A percentile compares a stretch with the other conserved stretches of the same genome.
These are phyloP conservation scores for Hippocampus kuda DNA, from an alignment of 2,797 vertebrate species.

Conservation along the genomic window DNA sequence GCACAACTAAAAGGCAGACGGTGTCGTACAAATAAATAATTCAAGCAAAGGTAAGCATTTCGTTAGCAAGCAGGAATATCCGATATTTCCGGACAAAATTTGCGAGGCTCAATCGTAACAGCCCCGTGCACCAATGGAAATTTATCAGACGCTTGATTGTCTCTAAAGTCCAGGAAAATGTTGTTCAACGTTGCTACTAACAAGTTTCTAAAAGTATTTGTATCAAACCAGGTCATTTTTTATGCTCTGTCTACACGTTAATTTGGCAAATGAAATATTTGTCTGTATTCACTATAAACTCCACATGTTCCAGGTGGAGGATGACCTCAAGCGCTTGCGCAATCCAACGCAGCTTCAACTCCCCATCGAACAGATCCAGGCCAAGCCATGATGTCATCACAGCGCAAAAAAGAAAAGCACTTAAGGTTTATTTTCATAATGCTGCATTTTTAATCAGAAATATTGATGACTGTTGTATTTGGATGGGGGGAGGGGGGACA, in stretches of 20 bases:
- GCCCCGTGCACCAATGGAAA: not conserved
- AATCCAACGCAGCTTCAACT: slow-evolving; percentile 68
- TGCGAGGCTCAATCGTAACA: not conserved
- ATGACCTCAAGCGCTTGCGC: slow-evolving; percentile 71
- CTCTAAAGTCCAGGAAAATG: not conserved
- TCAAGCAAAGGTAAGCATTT: too few relatives aligned
- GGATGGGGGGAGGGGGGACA: not conserved
- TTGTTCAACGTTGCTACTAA: too few relatives aligned
- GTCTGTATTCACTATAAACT: not conserved
- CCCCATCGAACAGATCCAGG: slow-evolving; percentile 68
- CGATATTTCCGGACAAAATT: not conserved
- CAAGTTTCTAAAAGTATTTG: too few relatives aligned
- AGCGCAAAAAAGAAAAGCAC: slow-evolving; percentile 16
- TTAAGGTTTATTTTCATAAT: slow-evolving; percentile 18
- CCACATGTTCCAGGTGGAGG: slow-evolving; percentile 66
- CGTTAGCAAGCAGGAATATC: not conserved
- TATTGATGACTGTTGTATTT: not conserved
- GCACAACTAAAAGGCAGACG: too few relatives aligned
- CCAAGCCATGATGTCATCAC: slow-evolving; percentile 59
- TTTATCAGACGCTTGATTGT: too few relatives aligned
- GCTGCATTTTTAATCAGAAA: slow-evolving; percentile 1
- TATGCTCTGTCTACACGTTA: not conserved
- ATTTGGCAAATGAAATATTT: not conserved
- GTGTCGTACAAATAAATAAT: too few relatives aligned
- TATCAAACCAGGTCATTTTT: too few relatives aligned